Evolutionary conservation across 2,797 vertebrate genomes (phyloP), one percentile per base, ranked within the genome.

Genomic region (Leptodactylus fallax): DNA sequence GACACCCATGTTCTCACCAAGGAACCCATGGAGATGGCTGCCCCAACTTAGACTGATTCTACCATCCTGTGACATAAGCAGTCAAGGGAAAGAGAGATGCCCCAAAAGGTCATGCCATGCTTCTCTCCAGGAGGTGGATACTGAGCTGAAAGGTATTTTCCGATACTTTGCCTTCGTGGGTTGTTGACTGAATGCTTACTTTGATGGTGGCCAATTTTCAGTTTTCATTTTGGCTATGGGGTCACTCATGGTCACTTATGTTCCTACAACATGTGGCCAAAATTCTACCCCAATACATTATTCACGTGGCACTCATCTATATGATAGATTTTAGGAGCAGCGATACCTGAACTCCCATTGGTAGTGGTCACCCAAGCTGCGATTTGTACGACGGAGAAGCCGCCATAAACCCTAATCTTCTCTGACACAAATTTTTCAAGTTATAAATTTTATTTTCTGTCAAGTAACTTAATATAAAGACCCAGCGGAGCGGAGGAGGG

Each of bases 381-480:
- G 10, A 23, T 53, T 53, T 53, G 10, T 51, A 2, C 21, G n/a
- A 0, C 19, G 7, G 10, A 7, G 47, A 7, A n/a, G 10, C 72
- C 19, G 49, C 49, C 72, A 8, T 77, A 51, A 21, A 77, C 49
- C 13, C 21, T 77, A 77, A 77, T 77, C 72, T 76, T 51, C 72
- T 77, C 51, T 1, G 23, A 55, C n/a, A 27, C 10, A 51, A 61
- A 72, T 72, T 72, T 79, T 25, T 8, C 21, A 16, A 11, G 53
- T 14, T 84, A 67, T 72, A 74, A 72, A 81, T 80, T 53, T 45
- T 23, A 63, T 21, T 81, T 67, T 86, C 56, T 27, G 61, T 81
- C 74, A 81, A 45, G 88, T 49, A 55, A 81, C 77, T 14, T 88
- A 53, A 81, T 88, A 56, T 80, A 84, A 88, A 45, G 61, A 79